Percentiles rank a stretch among this genome's conserved stretches.
Evolutionary conservation across 2,113 vertebrate species (phyloP).

Genomic region (Cyrtonyx montezumae): DNA sequence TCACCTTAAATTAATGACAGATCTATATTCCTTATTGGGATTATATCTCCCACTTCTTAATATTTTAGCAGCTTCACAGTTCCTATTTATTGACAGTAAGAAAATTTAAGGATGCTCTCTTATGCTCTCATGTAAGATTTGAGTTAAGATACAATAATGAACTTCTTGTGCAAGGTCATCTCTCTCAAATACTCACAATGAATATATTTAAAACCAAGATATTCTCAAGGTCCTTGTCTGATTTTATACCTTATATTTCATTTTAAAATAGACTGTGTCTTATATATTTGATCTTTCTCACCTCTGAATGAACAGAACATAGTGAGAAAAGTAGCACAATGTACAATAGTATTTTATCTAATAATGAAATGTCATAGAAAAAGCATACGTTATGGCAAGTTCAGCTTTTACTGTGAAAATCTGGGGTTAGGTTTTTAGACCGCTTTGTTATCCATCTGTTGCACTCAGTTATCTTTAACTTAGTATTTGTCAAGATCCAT

Average conservation of each 20-base stretch:
- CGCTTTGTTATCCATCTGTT: conserved; percentile 39
- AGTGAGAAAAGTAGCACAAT: not conserved
- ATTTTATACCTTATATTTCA: not conserved
- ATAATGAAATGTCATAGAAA: not conserved
- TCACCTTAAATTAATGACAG: not conserved
- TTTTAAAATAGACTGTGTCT: not conserved
- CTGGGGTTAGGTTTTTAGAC: conserved; percentile 3
- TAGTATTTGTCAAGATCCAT: conserved; percentile 56
- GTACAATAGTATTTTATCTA: not conserved
- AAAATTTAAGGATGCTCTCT: not conserved
- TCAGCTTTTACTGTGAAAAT: not conserved
- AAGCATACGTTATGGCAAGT: not conserved
- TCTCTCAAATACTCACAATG: not conserved
- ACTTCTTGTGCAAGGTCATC: not conserved
- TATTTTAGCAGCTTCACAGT: not conserved
- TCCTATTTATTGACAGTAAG: not conserved
- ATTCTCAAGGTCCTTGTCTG: not conserved
- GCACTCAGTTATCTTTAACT: conserved; percentile 47
- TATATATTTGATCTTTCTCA: not conserved
- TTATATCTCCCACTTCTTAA: not conserved
- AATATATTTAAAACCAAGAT: not conserved
- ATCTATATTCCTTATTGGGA: not conserved
- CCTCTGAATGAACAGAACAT: not conserved
- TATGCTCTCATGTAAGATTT: not conserved
- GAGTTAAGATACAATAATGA: not conserved